Conservation (phyloP, 2,888 invertebrate species). For the Dusona sp. region DNA sequence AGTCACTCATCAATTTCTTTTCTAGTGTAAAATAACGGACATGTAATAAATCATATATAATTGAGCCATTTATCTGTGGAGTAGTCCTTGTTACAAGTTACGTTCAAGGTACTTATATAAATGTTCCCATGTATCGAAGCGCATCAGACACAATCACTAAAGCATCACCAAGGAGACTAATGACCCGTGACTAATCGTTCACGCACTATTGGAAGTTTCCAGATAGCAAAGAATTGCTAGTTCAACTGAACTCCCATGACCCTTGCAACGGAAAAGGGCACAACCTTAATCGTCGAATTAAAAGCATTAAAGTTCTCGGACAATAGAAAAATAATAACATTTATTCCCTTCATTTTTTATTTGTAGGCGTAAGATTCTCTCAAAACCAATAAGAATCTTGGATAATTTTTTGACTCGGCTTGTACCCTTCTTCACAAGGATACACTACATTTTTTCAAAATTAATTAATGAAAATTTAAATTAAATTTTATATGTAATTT, state of each 20-base stretch:
- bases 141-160: constrained; percentile 18
- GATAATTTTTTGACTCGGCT: no score
- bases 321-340: neutral
- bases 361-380: neutral
- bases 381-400: no score
- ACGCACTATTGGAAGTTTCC: constrained; percentile 68
- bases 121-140: constrained; percentile 5
- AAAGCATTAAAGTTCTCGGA: constrained; percentile 6
- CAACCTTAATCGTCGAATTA: constrained; percentile 34
- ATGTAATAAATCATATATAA: neutral
- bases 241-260: constrained; percentile 44
- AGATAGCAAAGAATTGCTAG: constrained; percentile 46
- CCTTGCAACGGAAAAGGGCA: constrained; percentile 37
- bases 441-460: no score
- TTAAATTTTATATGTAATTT: no score
- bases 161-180: constrained; percentile 67
- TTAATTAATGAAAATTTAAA: no score
- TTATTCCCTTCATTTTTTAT: neutral
- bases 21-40: neutral
- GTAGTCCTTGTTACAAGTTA: neutral
- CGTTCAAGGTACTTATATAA: neutral
- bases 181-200: constrained; percentile 75
- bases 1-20: neutral
- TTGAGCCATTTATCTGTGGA: constrained; percentile 26
- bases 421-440: no score